These are phyloP conservation scores for Chelon auratus DNA, from an alignment of 2,797 vertebrate genomes.

Conservation along the genomic window DNA sequence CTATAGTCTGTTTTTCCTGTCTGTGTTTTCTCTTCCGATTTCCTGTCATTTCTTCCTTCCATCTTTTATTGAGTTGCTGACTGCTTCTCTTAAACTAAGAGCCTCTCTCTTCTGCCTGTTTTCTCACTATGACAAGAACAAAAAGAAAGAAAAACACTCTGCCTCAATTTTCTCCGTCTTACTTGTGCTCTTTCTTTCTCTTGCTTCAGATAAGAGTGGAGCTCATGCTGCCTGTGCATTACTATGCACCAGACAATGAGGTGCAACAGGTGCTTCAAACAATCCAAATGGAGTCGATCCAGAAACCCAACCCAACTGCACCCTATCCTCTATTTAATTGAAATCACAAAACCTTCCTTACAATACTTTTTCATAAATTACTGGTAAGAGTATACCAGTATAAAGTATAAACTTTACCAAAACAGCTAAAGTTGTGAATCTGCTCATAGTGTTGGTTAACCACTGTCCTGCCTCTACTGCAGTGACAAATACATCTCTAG, in stretches of 20 bases:
- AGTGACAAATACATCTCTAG: no score
- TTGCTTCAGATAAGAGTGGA: constrained; percentile 58
- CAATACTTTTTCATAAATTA: no score
- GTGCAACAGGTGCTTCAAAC: constrained; percentile 70
- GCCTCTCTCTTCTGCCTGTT: constrained; percentile 1
- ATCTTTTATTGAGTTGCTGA: constrained; percentile 17
- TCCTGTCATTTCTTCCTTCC: constrained; percentile 5
- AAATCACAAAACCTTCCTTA: no score
- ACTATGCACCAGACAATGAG: constrained; percentile 75
- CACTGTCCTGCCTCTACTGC: no score
- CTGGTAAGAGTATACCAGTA: no score
- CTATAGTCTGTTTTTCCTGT: constrained; percentile 29
- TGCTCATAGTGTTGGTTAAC: neutral
- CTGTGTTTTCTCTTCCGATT: constrained; percentile 10
- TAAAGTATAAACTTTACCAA: no score
- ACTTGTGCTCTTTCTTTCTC: constrained; percentile 33
- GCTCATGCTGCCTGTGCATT: constrained; percentile 73
- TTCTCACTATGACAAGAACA: constrained; percentile 8
- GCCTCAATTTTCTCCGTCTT: constrained; percentile 5
- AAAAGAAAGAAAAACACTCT: constrained; percentile 23
- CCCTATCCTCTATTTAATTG: constrained; percentile 26
- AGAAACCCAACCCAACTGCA: constrained; percentile 53
- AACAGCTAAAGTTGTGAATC: neutral
- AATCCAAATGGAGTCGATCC: constrained; percentile 57
- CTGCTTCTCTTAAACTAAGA: neutral